A percentile compares a stretch with the other conserved stretches of the same genome.
phyloP scores from a whole-genome alignment of 2,797 vertebrate genomes.

The Bryconaethiops microstoma region DNA sequence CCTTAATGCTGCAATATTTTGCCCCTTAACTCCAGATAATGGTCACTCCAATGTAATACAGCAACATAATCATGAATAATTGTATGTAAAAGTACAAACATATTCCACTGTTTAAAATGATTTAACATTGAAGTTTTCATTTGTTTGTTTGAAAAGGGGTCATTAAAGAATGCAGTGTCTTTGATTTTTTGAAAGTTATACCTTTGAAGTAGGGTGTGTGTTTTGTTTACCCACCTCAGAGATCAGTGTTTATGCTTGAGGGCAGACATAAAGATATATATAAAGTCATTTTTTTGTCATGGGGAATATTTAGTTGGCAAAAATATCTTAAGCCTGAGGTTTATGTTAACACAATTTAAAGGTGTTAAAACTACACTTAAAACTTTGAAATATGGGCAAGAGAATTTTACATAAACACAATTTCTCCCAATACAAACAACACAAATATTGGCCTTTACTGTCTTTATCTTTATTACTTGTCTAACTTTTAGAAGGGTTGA shows the following conservation, averaged over 20 bases:
- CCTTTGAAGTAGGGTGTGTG: neutral
- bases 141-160: slow-evolving; percentile 1
- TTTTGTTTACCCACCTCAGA: neutral
- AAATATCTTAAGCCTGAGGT: neutral
- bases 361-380: neutral
- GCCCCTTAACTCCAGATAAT: neutral
- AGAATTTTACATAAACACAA: too few relatives aligned
- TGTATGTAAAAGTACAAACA: neutral
- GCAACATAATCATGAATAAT: neutral
- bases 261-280: slow-evolving; percentile 8
- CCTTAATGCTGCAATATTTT: too few relatives aligned
- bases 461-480: too few relatives aligned
- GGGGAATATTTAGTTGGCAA: slow-evolving; percentile 11
- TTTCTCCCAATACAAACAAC: too few relatives aligned
- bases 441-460: neutral
- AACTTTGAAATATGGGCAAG: neutral
- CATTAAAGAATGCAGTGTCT: neutral
- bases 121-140: neutral
- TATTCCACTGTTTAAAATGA: neutral
- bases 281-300: neutral
- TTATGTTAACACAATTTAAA: neutral
- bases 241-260: slow-evolving; percentile 14
- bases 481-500: neutral
- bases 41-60: neutral
- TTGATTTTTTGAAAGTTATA: neutral